A percentile compares a stretch with the other conserved stretches of the same genome.
Evolutionary conservation across 2,113 vertebrate genomes (phyloP).

Genomic region (Symphodus melops): DNA sequence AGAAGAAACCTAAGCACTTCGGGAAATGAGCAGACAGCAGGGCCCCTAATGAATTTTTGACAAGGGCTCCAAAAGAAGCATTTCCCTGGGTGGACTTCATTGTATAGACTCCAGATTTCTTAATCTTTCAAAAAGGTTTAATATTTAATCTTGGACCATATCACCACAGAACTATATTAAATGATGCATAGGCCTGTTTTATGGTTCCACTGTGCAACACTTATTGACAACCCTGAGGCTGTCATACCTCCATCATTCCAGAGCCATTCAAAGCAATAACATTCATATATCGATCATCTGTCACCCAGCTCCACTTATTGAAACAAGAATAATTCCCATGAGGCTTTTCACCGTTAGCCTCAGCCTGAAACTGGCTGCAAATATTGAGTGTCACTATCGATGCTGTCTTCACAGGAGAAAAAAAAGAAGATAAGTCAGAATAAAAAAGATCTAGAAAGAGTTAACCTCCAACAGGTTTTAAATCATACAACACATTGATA

Average conservation of each 20-base stretch:
- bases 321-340: slow-evolving; percentile 48
- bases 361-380: background rate
- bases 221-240: background rate
- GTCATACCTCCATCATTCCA: slow-evolving; percentile 32
- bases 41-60: too few species aligned
- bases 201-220: too few species aligned
- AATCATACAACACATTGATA: too few species aligned
- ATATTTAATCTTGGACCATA: slow-evolving; percentile 31
- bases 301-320: slow-evolving; percentile 42
- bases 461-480: too few species aligned
- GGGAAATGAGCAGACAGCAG: too few species aligned
- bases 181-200: slow-evolving; percentile 38
- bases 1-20: too few species aligned
- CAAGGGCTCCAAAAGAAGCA: background rate
- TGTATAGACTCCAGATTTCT: background rate
- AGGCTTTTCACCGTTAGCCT: slow-evolving; percentile 37
- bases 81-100: too few species aligned
- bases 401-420: too few species aligned
- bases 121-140: background rate
- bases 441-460: too few species aligned
- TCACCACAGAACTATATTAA: slow-evolving; percentile 11
- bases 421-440: too few species aligned
- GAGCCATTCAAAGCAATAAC: slow-evolving; percentile 48
- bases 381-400: too few species aligned
- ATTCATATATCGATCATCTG: slow-evolving; percentile 56